Percentiles rank a stretch among this genome's conserved stretches.
These are phyloP conservation scores for Magallana gigas DNA, from an alignment of 1,140 invertebrate genomes.

Conservation along the genomic window DNA sequence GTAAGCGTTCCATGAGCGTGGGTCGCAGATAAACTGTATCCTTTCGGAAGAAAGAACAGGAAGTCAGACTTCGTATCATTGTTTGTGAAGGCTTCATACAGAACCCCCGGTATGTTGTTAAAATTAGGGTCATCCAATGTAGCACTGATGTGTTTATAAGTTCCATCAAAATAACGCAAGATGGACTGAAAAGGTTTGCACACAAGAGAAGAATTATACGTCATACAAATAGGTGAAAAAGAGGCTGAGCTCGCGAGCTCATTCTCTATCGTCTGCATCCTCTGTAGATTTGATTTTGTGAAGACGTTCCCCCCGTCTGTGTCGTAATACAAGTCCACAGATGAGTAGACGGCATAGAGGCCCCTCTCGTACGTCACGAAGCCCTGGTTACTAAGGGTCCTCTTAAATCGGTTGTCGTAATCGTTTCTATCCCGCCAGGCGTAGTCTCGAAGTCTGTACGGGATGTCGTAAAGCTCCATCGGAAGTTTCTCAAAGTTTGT, in stretches of 20 bases:
- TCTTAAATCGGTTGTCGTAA: conserved; percentile 19
- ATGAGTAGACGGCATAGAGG: conserved; percentile 6
- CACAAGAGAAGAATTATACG: not conserved
- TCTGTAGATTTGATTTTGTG: conserved; percentile 41
- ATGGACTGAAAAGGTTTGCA: conserved; percentile 49
- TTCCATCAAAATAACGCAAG: conserved; percentile 61
- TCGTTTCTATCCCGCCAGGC: conserved; percentile 38
- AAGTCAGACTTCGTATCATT: conserved; percentile 43
- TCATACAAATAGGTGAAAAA: conserved; percentile 43
- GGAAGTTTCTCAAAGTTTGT: conserved; percentile 52
- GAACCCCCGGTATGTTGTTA: conserved; percentile 55
- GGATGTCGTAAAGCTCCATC: conserved; percentile 53
- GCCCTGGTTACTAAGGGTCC: conserved; percentile 23
- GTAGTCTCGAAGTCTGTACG: conserved; percentile 52
- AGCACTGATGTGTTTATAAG: conserved; percentile 40
- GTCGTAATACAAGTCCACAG: conserved; percentile 46
- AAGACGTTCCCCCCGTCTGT: conserved; percentile 52
- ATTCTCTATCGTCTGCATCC: conserved; percentile 48
- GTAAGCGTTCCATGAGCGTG: conserved; percentile 28
- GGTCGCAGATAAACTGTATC: conserved; percentile 39
- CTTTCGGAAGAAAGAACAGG: conserved; percentile 49
- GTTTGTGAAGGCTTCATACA: conserved; percentile 52
- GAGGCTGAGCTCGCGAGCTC: conserved; percentile 8
- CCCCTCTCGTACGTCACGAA: conserved; percentile 43
- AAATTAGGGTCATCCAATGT: conserved; percentile 59